A percentile compares a stretch with the other conserved stretches of the same genome.
phyloP scores from a whole-genome alignment of 2,888 invertebrate species.

The Pachymerium ferrugineum region DNA sequence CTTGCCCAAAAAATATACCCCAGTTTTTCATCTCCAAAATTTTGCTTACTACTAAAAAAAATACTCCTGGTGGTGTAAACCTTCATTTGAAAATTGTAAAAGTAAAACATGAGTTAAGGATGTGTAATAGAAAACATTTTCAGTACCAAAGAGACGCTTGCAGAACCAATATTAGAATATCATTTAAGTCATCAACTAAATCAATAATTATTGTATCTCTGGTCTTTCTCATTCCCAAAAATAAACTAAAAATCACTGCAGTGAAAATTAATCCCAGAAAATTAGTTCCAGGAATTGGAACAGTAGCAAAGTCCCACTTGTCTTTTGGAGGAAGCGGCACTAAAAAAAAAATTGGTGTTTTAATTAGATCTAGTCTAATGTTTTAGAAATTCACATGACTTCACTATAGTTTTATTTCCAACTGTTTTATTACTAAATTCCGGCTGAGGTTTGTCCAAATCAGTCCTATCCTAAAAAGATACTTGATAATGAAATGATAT shows the following conservation, averaged over 20 bases:
- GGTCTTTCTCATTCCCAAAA: background rate
- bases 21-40: slow-evolving; percentile 85
- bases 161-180: background rate
- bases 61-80: slow-evolving; percentile 83
- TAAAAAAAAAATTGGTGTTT: background rate
- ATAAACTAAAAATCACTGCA: background rate
- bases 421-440: background rate
- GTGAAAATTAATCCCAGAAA: background rate
- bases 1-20: slow-evolving; percentile 71
- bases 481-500: too few relatives aligned
- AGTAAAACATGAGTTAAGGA: background rate
- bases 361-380: too few relatives aligned
- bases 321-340: background rate
- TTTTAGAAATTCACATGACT: background rate
- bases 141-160: background rate
- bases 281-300: background rate
- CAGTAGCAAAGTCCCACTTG: background rate
- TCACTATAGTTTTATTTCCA: background rate
- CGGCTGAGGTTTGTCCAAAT: background rate
- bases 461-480: background rate
- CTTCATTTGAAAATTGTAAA: slow-evolving; percentile 53
- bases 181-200: background rate
- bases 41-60: slow-evolving; percentile 82
- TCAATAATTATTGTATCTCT: background rate
- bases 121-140: background rate